Percentiles rank a stretch among this genome's conserved stretches.
Conservation (phyloP, 2,888 invertebrate genomes). For the Limnephilus marmoratus region DNA sequence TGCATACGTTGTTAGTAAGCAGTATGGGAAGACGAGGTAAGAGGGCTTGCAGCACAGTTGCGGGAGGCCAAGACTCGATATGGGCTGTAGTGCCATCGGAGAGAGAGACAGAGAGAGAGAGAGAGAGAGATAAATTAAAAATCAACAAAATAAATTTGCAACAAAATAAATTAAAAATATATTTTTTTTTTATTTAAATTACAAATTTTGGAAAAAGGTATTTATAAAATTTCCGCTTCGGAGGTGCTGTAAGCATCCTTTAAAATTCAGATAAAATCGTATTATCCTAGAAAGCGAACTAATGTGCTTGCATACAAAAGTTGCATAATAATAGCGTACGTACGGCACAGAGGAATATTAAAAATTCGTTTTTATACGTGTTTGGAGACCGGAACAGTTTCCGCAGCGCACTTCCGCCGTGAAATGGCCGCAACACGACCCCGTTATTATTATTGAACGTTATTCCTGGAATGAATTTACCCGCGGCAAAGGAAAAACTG, state of each 20-base stretch:
- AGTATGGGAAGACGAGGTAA: too few relatives aligned
- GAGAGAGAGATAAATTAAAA: too few relatives aligned
- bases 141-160: too few relatives aligned
- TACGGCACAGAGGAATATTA: background rate
- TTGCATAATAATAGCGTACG: background rate
- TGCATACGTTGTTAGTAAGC: too few relatives aligned
- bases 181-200: too few relatives aligned
- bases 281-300: background rate
- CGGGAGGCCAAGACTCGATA: too few relatives aligned
- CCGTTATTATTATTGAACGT: conserved; percentile 12
- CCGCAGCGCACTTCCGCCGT: conserved; percentile 5
- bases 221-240: background rate
- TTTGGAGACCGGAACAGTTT: conserved; percentile 15
- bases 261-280: background rate
- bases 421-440: conserved; percentile 20
- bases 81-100: too few relatives aligned
- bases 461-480: background rate
- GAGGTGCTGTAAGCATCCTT: background rate
- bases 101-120: too few relatives aligned
- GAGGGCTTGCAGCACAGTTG: too few relatives aligned
- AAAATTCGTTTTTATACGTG: conserved; percentile 26
- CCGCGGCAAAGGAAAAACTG: conserved; percentile 9
- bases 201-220: background rate
- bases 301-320: background rate
- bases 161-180: too few relatives aligned